Evolutionary conservation across 2,113 vertebrate species (phyloP), one percentile per base, ranked within the genome.

Genomic region (Xiphorhynchus elegans): DNA sequence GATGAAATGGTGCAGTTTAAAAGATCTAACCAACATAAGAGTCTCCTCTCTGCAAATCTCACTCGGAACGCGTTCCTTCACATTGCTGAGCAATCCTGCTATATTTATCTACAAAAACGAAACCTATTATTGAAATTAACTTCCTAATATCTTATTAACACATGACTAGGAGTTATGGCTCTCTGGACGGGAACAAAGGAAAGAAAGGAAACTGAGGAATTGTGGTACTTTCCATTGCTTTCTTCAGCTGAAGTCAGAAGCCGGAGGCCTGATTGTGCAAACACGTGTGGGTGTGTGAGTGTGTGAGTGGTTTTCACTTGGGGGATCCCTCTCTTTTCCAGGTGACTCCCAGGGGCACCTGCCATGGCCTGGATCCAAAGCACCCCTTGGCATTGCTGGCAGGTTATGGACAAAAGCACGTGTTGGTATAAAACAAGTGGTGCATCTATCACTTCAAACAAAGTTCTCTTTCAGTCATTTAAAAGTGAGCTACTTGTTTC

Each of bases 21-120:
- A 76, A 92, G 92, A 67, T 89, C 89, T 87, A 59, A 86, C 82
- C 82, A 79, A 92, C 18, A 19, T 84, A 92, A 4, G 44, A 89
- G 37, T 96, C 89, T 96, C 56, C 91, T 95, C 87, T 89, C 56
- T 78, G 90, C 81, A 96, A 89, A 92, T 67, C 90, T 97, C 92
- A 11, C 70, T n/a, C 14, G 42, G 85, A 96, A 96, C 62, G 89
- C 84, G 72, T 47, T 92, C 68, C 90, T 94, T 95, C 95, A 86
- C 84, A 87, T 93, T 96, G 96, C 94, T 69, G 91, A 96, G 73
- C 93, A 97, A 55, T 83, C 83, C 35, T 69, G 83, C 91, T 87
- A 19, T 67, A 74, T 91, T 75, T 81, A 89, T 89, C 87, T 91
- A 91, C 60, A 96, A 77, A 87, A 59, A 9, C 29, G 70, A 95